Base-by-base conservation (phyloP, 2,113 vertebrate genomes). In the Baryphthengus martii region DNA sequence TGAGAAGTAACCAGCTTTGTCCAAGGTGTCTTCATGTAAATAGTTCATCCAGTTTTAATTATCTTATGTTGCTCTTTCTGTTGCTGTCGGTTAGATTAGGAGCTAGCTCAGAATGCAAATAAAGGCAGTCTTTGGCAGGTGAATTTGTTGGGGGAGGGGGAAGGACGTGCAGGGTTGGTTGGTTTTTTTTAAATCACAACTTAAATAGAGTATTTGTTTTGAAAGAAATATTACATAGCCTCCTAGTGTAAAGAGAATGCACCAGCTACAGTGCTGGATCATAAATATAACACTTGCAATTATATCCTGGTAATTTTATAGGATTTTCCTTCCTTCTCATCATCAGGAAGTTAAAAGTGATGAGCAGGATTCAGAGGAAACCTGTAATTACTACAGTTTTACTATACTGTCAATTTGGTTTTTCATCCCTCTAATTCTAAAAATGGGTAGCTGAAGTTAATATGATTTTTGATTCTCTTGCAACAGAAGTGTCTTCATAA, bases 341-440 rank as follows among this genome's bases (percentile, higher is more conserved):
- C 11, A 49, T 66, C 28, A 50, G 45, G 61, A 92, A 77, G 45
- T 71, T 78, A 33, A 18, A 73, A 80, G 19, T 37, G 17, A 84
- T 73, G 13, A 84, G 19, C 59, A 92, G 52, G 4, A 23, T 59
- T 93, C 61, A 67, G 65, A 70, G 23, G 55, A 92, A 94, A 67
- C 47, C 15, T 84, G 8, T 58, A 77, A 74, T 66, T 91, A 39
- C 49, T 90, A 42, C 26, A 56, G 42, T 55, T 77, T 66, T 55
- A 42, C 84, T 93, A 6, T 13, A 2, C 5, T 66, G 29, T 87
- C 42, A 62, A 1, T 76, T 50, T 17, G 5, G 0, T n/a, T 84
- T 89, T 74, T 83, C 23, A 67, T 85, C 75, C 3, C 47, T 73
- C 80, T 80, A 89, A 61, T 91, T 87, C 50, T 91, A 61, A 87